Evolutionary conservation across 1,140 invertebrate species (phyloP), one percentile per base, ranked within the genome.

Genomic region (Babylonia areolata): DNA sequence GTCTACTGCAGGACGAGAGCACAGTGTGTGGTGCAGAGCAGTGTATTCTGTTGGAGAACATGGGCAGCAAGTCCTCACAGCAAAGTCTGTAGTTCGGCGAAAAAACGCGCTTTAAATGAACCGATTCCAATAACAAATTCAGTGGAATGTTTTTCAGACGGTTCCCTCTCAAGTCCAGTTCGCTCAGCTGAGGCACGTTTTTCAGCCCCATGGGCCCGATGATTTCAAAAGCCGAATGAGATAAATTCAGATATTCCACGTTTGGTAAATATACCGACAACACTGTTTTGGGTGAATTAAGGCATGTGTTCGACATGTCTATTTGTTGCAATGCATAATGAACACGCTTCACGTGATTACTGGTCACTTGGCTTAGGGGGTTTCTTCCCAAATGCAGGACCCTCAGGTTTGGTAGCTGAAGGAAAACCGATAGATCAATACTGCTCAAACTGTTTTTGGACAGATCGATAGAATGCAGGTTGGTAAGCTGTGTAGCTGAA

Each of bases 1-100:
- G 28, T 64, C 28, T 23, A 20, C 28, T 51, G 69, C 90, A 91
- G 0, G 90, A 91, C 3, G 89, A 90, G 42, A 91, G 81, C 37
- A 85, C 75, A n/a, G 84, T 71, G 23, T 81, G 42, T 23, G 86
- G 82, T 17, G 86, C 82, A 54, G 40, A 54, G 35, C 86, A 87
- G 11, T 31, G 17, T 23, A 64, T 23, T n/a, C 28, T 23, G 23
- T 5, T 28, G 15, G 58, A 64, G 58, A 23, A 23, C 58, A 23
- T 23, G 28, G 88, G 87, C 82, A 85, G 87, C 2, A 86, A n/a
- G 3, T 77, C 28, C 46, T 64, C 28, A 73, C 90, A 91, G 58
- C 90, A 91, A 46, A 91, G 40, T 23, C 69, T 78, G 51, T 85
- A 89, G 1, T 75, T 75, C 51, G 89, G 87, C 17, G 87, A 77